Percentiles rank a stretch among this genome's conserved stretches.
phyloP scores from a whole-genome alignment of 2,113 vertebrate genomes.

The Ptilonorhynchus violaceus region DNA sequence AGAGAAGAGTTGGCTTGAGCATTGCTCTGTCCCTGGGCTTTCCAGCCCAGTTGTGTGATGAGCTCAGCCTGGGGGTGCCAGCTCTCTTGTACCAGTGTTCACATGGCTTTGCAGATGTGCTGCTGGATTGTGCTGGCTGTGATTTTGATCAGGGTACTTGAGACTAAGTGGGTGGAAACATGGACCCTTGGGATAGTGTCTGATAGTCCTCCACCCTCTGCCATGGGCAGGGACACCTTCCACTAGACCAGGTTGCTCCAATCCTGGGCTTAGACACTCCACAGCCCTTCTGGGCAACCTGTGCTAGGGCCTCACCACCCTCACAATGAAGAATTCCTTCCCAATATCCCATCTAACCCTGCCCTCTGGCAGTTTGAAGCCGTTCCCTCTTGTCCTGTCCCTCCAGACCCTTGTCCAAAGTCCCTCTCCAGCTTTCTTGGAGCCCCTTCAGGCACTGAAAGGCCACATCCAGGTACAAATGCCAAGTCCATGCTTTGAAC shows the following conservation, averaged over 20 bases:
- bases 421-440: not conserved
- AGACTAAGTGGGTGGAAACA: not conserved
- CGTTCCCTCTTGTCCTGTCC: not conserved
- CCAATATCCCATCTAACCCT: not conserved
- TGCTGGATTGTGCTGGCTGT: not conserved
- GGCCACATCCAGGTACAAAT: not conserved
- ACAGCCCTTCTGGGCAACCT: not conserved
- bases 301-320: not conserved
- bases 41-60: not conserved
- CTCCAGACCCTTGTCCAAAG: not conserved
- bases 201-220: accelerated
- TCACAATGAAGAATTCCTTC: not conserved
- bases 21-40: not conserved
- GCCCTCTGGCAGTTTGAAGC: not conserved
- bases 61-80: not conserved
- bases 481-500: not conserved
- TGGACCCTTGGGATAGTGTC: not conserved
- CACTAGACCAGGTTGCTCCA: not conserved
- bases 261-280: too few species aligned
- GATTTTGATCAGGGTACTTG: not conserved
- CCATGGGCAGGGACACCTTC: not conserved
- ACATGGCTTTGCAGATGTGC: accelerated
- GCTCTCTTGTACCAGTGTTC: not conserved
- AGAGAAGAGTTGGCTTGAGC: not conserved
- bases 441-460: not conserved